Evolutionary conservation across 2,113 vertebrate genomes (phyloP), one percentile per base, ranked within the genome.

Genomic region (Ailuropoda melanoleuca): DNA sequence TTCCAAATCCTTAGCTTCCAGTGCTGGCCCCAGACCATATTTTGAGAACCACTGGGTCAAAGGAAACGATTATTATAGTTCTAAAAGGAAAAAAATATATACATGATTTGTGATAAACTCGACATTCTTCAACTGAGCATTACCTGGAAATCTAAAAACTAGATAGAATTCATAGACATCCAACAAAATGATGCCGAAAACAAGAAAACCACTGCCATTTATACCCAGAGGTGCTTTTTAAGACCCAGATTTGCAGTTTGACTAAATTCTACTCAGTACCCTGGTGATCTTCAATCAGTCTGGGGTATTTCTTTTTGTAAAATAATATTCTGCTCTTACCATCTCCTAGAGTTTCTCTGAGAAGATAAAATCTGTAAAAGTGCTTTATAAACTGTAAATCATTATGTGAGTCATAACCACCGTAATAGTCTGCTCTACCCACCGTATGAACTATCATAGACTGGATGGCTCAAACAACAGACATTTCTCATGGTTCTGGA

Each of bases 291-390:
- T 50, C 70, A 95, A 77, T 14, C 7, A 43, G 43, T 43, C 34
- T 70, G 24, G 90, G n/a, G 8, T 90, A 14, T 48, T 93, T 75
- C n/a, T 68, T 92, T 96, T 80, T 93, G n/a, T 90, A 53, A 78
- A 68, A 85, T 78, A 93, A 74, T 74, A 50, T 29, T 93, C 64
- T 83, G 0, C 8, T 80, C 34, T 60, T 86, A 46, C 55, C 39
- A 58, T 24, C 29, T 78, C 10, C 21, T 78, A 70, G 21, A 60
- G 9, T 92, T 88, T 94, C 72, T 80, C 46, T 66, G 62, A 87
- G 60, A 66, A 90, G 68, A 68, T 78, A 68, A 89, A 85, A 39
- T 82, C 48, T 64, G 17, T 82, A 50, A 24, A 86, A 93, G 62
- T 81, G 8, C 39, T 95, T 70, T 58, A 26, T 90, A 58, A 90